A percentile compares a stretch with the other conserved stretches of the same genome.
phyloP scores from a whole-genome alignment of 2,113 vertebrate species.

The Tautogolabrus adspersus region DNA sequence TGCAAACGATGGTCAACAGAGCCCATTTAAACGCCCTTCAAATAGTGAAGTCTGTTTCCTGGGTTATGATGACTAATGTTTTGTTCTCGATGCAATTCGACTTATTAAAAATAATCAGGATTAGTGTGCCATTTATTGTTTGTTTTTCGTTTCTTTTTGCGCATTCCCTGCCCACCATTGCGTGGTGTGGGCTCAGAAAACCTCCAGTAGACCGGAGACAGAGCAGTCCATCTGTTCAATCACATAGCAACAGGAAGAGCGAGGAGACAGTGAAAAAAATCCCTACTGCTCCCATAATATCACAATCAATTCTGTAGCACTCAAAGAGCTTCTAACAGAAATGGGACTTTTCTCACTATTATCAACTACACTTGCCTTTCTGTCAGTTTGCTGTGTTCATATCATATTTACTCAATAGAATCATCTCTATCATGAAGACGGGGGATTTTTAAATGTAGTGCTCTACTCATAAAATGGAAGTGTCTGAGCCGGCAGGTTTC shows the following conservation, averaged over 20 bases:
- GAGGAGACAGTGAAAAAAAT: conserved; percentile 39
- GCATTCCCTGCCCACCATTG: conserved; percentile 77
- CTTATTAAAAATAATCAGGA: conserved; percentile 43
- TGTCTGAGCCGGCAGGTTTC: conserved; percentile 20
- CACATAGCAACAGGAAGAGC: conserved; percentile 80
- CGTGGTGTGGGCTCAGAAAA: conserved; percentile 75
- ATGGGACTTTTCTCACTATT: not conserved
- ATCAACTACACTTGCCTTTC: not conserved
- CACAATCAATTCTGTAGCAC: not conserved
- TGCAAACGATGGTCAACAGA: conserved; percentile 38
- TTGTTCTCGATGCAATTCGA: conserved; percentile 10
- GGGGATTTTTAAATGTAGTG: not conserved
- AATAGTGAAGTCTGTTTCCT: conserved; percentile 37
- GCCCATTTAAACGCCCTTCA: conserved; percentile 23
- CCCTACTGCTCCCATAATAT: conserved; percentile 21
- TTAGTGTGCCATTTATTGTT: conserved; percentile 32
- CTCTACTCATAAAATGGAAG: not conserved
- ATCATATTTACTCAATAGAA: too few relatives aligned
- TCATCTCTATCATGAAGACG: too few relatives aligned
- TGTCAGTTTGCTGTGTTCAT: not conserved
- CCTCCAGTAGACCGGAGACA: conserved; percentile 68
- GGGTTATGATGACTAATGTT: conserved; percentile 29
- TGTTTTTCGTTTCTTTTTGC: conserved; percentile 58
- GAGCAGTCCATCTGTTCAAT: conserved; percentile 81
- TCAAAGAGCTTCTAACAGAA: not conserved